A percentile compares a stretch with the other conserved stretches of the same genome.
Evolutionary conservation across 2,797 vertebrate species (phyloP).

Genomic region (Cuniculus paca): DNA sequence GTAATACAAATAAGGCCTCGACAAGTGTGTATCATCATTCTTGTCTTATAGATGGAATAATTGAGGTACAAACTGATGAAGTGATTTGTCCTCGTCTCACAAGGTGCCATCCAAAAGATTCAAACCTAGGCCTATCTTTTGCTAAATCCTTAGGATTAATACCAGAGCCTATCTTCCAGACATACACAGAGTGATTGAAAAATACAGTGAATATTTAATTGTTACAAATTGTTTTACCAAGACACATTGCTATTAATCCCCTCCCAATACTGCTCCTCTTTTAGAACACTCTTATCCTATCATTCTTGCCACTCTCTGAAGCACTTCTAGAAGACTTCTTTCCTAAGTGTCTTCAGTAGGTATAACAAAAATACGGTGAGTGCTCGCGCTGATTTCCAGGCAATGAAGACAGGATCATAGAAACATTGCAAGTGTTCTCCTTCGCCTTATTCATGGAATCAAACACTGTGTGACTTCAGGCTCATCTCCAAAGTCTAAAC

Average conservation of each 20-base stretch:
- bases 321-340: background rate
- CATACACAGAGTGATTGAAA: background rate
- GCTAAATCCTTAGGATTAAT: background rate
- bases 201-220: background rate
- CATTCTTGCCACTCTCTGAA: background rate
- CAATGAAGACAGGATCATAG: background rate
- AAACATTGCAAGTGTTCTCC: background rate
- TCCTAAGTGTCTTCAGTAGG: background rate
- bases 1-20: background rate
- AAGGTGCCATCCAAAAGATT: background rate
- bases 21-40: background rate
- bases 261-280: background rate
- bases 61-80: background rate
- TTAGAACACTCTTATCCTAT: too few relatives aligned
- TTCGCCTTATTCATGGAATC: background rate
- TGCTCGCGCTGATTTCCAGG: too few relatives aligned
- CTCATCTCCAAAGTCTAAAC: background rate
- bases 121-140: background rate
- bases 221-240: background rate
- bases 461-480: background rate
- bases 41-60: background rate
- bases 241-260: background rate
- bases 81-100: background rate
- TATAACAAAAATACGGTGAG: background rate
- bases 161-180: background rate